Evolutionary conservation across 2,797 vertebrate species (phyloP).

Genomic region (Macropus fuliginosus): DNA sequence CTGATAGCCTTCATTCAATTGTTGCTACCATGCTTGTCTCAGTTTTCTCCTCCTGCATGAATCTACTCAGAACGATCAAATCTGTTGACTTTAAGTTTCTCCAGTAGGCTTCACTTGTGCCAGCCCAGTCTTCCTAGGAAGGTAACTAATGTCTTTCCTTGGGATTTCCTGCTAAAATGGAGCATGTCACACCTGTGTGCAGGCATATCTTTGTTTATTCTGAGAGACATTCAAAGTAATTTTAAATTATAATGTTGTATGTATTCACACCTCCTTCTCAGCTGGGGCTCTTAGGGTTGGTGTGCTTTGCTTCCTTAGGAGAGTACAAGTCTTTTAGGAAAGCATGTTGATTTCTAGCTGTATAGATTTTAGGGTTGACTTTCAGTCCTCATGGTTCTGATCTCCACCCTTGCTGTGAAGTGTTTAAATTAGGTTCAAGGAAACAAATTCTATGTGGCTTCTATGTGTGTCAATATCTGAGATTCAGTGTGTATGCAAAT

Average conservation of each 20-base stretch:
- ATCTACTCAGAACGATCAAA: constrained; percentile 4
- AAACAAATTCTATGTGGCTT: neutral
- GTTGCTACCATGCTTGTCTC: neutral
- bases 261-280: neutral
- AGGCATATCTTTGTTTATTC: constrained; percentile 44
- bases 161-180: constrained; percentile 35
- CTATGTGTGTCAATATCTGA: constrained; percentile 6
- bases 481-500: neutral
- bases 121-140: neutral
- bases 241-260: constrained; percentile 43
- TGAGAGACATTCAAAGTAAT: constrained; percentile 56
- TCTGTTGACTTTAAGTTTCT: constrained; percentile 38
- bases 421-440: neutral
- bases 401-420: constrained; percentile 19
- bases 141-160: neutral
- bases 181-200: constrained; percentile 19
- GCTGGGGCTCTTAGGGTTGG: neutral
- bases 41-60: neutral
- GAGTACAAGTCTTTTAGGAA: constrained; percentile 19
- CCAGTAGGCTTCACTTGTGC: constrained; percentile 13
- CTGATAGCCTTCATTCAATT: neutral
- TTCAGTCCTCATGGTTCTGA: neutral
- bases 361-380: constrained; percentile 14
- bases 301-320: neutral
- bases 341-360: neutral